phyloP scores from a whole-genome alignment of 1,140 invertebrate genomes.

The Trachymyrmex septentrionalis region DNA sequence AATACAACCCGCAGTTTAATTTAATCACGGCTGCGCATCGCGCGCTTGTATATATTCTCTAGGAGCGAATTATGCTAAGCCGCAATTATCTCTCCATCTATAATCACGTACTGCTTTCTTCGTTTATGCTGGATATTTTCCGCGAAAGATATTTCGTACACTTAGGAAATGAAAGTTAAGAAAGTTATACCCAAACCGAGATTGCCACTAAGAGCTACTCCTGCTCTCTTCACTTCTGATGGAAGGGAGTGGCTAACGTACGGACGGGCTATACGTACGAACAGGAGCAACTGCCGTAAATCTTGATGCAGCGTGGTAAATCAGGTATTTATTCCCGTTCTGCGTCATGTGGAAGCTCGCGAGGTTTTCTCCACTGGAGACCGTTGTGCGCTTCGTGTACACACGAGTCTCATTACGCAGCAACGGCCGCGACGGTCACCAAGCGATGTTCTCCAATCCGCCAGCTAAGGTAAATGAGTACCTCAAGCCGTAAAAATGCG shows the following conservation, averaged over 20 bases:
- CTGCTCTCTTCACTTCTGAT: neutral
- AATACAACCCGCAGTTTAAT: neutral
- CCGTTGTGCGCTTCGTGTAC: neutral
- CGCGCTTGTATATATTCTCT: slow-evolving; percentile 16
- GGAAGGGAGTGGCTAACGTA: slow-evolving; percentile 33
- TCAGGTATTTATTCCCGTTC: slow-evolving; percentile 37
- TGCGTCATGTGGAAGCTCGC: neutral
- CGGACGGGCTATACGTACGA: neutral
- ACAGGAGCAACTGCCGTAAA: slow-evolving; percentile 26
- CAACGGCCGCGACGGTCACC: neutral
- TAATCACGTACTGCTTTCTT: slow-evolving; percentile 20
- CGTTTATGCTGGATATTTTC: slow-evolving; percentile 8
- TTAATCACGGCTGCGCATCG: slow-evolving; percentile 19
- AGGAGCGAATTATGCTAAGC: neutral
- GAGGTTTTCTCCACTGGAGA: slow-evolving; percentile 32
- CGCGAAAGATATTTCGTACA: slow-evolving; percentile 32
- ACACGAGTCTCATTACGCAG: slow-evolving; percentile 16
- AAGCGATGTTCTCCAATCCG: neutral
- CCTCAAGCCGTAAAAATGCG: neutral
- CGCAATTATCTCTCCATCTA: slow-evolving; percentile 47
- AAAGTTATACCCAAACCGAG: slow-evolving; percentile 44
- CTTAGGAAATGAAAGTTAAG: slow-evolving; percentile 54
- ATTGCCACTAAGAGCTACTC: neutral
- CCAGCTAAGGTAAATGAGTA: neutral
- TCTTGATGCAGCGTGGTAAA: slow-evolving; percentile 22